Conservation (phyloP, 1,140 invertebrate species). For the Gryllus bimaculatus region DNA sequence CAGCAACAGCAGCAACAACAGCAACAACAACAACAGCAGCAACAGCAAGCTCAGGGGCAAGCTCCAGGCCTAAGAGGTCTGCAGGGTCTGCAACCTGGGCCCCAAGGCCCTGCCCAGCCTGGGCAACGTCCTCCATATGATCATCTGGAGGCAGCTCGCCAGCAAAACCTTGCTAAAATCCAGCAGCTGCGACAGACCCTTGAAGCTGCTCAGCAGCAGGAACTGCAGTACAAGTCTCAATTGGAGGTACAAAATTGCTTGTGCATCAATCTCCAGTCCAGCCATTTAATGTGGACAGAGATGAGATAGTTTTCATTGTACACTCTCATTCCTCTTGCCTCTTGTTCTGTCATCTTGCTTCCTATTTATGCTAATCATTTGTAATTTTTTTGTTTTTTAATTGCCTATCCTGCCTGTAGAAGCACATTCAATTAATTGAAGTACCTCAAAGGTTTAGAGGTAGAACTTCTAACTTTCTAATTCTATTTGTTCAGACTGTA, state of each 20-base stretch:
- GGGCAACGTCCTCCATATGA: slow-evolving; percentile 38
- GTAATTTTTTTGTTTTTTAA: not conserved
- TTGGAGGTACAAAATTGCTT: slow-evolving; percentile 39
- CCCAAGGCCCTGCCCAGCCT: slow-evolving; percentile 22
- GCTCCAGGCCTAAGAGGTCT: not conserved
- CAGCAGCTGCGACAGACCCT: slow-evolving; percentile 59
- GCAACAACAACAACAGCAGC: slow-evolving; percentile 21
- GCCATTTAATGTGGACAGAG: not conserved
- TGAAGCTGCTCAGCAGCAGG: slow-evolving; percentile 63
- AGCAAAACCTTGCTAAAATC: slow-evolving; percentile 57
- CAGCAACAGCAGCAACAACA: slow-evolving; percentile 20
- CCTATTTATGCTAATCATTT: not conserved
- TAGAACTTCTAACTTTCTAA: no score
- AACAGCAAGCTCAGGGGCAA: slow-evolving; percentile 10
- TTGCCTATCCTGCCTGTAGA: no score
- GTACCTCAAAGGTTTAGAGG: no score
- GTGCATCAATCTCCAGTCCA: not conserved
- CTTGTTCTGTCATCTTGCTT: not conserved
- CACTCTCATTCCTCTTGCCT: not conserved
- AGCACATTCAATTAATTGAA: no score
- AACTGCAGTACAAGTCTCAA: slow-evolving; percentile 63
- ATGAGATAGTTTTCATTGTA: not conserved
- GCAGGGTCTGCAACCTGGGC: slow-evolving; percentile 35
- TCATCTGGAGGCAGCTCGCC: slow-evolving; percentile 48
- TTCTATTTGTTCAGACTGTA: no score